A percentile compares a stretch with the other conserved stretches of the same genome.
phyloP scores from a whole-genome alignment of 2,797 vertebrate genomes.

The Poecile montanus region DNA sequence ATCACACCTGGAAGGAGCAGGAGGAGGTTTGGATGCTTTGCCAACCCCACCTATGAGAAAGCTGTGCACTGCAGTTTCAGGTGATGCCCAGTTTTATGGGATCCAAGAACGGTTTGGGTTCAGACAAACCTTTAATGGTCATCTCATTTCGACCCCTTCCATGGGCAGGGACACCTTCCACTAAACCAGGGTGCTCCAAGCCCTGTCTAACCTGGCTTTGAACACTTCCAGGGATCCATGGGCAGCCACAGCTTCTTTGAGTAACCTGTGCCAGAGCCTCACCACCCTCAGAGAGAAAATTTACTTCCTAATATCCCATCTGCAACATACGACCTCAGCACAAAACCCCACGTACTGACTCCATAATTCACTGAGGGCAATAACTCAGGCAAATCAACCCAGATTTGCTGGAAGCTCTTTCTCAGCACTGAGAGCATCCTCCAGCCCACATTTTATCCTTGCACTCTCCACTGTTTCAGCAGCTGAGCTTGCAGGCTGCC shows the following conservation, averaged over 20 bases:
- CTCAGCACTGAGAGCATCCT: background rate
- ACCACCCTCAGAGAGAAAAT: background rate
- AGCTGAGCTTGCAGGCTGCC: slow-evolving; percentile 44
- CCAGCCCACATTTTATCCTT: background rate
- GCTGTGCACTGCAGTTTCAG: background rate
- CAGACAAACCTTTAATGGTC: background rate
- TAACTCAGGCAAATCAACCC: background rate
- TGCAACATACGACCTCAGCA: background rate
- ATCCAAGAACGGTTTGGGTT: background rate
- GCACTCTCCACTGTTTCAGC: background rate
- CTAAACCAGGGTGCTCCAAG: background rate
- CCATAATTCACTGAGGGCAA: background rate
- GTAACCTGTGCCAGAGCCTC: background rate
- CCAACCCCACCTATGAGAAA: background rate
- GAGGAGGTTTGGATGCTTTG: background rate
- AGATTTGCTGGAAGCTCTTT: background rate
- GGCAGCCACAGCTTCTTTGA: background rate
- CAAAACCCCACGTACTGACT: background rate
- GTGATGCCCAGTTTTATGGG: background rate
- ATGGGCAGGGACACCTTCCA: background rate
- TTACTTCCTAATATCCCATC: background rate
- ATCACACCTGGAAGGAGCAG: background rate
- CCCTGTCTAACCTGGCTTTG: background rate
- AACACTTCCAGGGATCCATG: background rate
- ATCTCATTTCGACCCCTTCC: background rate